These are phyloP conservation scores for Gila orcuttii DNA, from an alignment of 2,113 vertebrate species.

Conservation along the genomic window DNA sequence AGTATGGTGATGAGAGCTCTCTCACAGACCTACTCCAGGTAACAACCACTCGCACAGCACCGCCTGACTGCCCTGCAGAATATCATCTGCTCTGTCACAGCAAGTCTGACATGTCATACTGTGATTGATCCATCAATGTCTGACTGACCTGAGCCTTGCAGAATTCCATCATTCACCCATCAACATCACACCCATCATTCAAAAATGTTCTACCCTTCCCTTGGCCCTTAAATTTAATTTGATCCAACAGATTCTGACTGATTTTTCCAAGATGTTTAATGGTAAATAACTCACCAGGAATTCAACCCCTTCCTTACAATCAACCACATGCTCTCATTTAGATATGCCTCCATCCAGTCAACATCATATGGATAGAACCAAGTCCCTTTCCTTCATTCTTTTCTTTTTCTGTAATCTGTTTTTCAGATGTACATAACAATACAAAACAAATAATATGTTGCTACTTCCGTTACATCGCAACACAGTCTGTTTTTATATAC, in stretches of 20 bases:
- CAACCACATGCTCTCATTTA: too few species aligned
- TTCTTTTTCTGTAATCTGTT: too few species aligned
- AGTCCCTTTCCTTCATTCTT: too few species aligned
- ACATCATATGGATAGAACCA: too few species aligned
- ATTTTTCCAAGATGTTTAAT: too few species aligned
- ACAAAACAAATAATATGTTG: too few species aligned
- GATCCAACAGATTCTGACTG: too few species aligned
- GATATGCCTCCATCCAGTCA: too few species aligned
- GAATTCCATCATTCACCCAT: not conserved
- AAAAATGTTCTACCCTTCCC: not conserved
- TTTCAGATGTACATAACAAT: too few species aligned
- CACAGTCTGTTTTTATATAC: too few species aligned
- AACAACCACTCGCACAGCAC: not conserved
- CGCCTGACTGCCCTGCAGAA: not conserved
- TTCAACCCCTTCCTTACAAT: not conserved
- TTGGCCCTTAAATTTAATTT: not conserved
- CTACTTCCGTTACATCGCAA: too few species aligned
- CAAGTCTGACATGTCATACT: not conserved
- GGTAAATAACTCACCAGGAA: not conserved
- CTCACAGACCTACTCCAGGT: constrained; percentile 78
- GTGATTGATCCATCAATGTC: constrained; percentile 14
- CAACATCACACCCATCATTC: not conserved
- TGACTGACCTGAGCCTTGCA: not conserved
- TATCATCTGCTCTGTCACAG: not conserved
- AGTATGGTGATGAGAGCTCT: constrained; percentile 81